Percentiles rank a stretch among this genome's conserved stretches.
These are phyloP conservation scores for Drosophila infuscata DNA, from an alignment of 2,888 invertebrate species.

Conservation along the genomic window DNA sequence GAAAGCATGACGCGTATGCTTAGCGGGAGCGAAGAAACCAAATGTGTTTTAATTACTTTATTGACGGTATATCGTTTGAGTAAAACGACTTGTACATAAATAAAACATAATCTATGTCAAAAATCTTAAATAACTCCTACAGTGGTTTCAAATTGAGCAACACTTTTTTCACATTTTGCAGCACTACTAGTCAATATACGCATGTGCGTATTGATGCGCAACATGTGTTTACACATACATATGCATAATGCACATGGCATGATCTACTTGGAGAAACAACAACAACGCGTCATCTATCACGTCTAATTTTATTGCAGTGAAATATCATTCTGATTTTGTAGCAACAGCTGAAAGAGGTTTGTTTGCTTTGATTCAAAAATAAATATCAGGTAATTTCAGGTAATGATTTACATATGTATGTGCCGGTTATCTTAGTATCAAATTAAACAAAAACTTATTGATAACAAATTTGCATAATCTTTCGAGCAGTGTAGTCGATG, in stretches of 20 bases:
- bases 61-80: neutral
- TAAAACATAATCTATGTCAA: neutral
- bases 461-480: neutral
- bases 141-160: neutral
- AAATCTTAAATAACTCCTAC: neutral
- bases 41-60: neutral
- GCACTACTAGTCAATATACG: slow-evolving; percentile 23
- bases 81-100: neutral
- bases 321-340: slow-evolving; percentile 5
- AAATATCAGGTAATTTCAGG: slow-evolving; percentile 2
- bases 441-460: neutral
- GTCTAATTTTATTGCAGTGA: slow-evolving; percentile 1
- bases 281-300: slow-evolving; percentile 15
- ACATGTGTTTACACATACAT: neutral
- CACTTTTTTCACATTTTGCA: slow-evolving; percentile 30
- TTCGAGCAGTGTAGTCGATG: neutral
- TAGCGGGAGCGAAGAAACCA: neutral
- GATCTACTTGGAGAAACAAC: slow-evolving; percentile 25
- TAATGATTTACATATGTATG: no score
- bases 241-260: neutral
- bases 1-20: neutral
- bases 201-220: neutral
- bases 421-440: neutral
- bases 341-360: neutral
- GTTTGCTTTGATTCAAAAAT: neutral